Conservation (phyloP, 2,888 invertebrate genomes). For the Aspidiotus rigidus region DNA sequence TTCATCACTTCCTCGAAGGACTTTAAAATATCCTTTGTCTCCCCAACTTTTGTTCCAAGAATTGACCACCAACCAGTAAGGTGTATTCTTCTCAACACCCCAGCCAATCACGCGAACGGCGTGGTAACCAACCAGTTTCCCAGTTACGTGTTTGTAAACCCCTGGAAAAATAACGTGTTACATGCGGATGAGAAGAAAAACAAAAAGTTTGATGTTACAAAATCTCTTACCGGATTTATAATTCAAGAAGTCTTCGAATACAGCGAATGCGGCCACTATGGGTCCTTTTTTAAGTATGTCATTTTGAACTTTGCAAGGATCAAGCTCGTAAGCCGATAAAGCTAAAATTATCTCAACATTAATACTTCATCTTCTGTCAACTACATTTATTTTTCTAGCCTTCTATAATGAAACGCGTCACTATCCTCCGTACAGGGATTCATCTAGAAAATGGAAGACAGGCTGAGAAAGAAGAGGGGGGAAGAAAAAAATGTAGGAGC, state of each 20-base stretch:
- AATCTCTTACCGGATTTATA: not conserved
- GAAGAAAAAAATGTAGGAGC: no score
- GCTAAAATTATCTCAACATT: no score
- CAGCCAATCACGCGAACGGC: slow-evolving; percentile 30
- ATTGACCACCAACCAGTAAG: slow-evolving; percentile 31
- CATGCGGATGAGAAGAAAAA: no score
- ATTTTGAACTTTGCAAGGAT: not conserved
- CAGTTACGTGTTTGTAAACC: slow-evolving; percentile 27
- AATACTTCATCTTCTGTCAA: no score
- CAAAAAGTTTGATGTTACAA: no score
- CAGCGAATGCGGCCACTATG: not conserved
- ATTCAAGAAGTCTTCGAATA: not conserved
- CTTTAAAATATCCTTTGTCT: slow-evolving; percentile 31
- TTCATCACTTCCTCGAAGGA: slow-evolving; percentile 20
- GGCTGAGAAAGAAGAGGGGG: no score
- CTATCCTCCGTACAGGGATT: no score
- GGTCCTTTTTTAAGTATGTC: not conserved
- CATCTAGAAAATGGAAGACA: no score
- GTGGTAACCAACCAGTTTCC: slow-evolving; percentile 19
- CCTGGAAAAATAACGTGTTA: slow-evolving; percentile 12
- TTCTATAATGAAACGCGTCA: no score
- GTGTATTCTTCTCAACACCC: slow-evolving; percentile 20
- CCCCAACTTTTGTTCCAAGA: slow-evolving; percentile 32
- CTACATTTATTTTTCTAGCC: no score
- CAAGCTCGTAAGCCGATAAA: no score